phyloP scores from a whole-genome alignment of 2,797 vertebrate species.

The Caiman crocodilus region DNA sequence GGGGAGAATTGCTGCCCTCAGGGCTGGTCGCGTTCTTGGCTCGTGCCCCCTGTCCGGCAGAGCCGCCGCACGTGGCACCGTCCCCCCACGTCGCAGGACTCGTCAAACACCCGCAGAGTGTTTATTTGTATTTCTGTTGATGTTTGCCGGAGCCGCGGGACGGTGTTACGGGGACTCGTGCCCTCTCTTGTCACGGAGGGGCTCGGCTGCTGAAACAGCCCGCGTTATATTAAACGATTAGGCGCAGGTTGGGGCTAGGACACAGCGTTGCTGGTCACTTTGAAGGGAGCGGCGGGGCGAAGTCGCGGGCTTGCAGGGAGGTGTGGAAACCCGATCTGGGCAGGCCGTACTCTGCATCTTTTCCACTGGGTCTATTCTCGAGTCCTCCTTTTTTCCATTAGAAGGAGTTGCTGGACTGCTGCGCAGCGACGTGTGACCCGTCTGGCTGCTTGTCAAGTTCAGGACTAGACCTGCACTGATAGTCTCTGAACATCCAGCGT shows the following conservation, averaged over 20 bases:
- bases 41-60: too few species aligned
- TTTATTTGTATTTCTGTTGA: too few species aligned
- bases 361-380: conserved; percentile 20
- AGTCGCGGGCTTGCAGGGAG: background rate
- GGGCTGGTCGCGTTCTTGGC: too few species aligned
- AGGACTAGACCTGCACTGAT: conserved; percentile 29
- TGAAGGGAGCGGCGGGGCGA: background rate
- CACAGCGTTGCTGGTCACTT: conserved; percentile 15
- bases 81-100: too few species aligned
- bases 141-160: background rate
- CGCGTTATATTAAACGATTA: background rate
- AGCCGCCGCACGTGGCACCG: too few species aligned
- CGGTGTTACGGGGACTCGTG: fast-evolving
- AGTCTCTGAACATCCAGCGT: conserved; percentile 18
- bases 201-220: background rate
- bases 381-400: background rate
- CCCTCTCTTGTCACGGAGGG: too few species aligned
- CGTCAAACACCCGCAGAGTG: too few species aligned
- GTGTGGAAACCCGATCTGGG: background rate
- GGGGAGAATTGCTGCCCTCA: too few species aligned
- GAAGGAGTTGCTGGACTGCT: conserved; percentile 11
- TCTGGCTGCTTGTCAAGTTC: conserved; percentile 41
- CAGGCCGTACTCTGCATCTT: background rate
- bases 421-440: conserved; percentile 29
- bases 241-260: conserved; percentile 30